Base-by-base conservation (phyloP, 2,888 invertebrate species). In the Rotaria sp. region DNA sequence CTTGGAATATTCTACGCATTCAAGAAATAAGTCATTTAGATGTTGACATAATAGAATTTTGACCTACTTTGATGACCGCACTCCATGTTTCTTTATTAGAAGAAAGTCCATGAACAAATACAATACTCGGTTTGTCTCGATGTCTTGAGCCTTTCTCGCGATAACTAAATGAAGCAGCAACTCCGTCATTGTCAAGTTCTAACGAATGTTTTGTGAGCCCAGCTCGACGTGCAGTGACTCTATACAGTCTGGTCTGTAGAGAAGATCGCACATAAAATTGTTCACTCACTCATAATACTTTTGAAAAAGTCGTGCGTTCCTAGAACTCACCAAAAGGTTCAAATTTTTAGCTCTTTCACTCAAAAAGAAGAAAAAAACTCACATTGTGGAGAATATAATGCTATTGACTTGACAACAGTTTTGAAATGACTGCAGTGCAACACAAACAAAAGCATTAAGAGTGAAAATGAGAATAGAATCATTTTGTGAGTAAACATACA, bases 1-100 rank as follows among this genome's bases (percentile, higher is more conserved):
- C 1, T 18, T 24, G 74, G 38, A 26, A 74, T 74, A 8, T 74
- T 74, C 74, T 74, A 38, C 8, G 2, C 0, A 35, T 7, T 3
- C 4, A 74, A 74, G 11, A 30, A 15, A 26, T 18, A 30, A 30
- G 7, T 11, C 35, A 55, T 5, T 8, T 11, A 67, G 35, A 35
- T 15, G 5, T 4, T 67, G 11, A 67, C 30, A 35, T 15, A 35
- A 30, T 30, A 1, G 8, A 3, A 7, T 74, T 15, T 74, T 8
- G 18, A 74, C 74, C 24, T 26, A 74, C 74, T 38, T 74, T 74
- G 24, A 74, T 13, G 2, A 74, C 41, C 7, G 74, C 38, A 26
- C 38, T 21, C 74, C 74, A 74, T 41, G 74, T 74, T 74, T 74
- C 74, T 74, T 74, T 74, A 26, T 74, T 74, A 5, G 74, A 74